Evolutionary conservation across 2,113 vertebrate species (phyloP).

Genomic region (Syngnathoides biaculeatus): DNA sequence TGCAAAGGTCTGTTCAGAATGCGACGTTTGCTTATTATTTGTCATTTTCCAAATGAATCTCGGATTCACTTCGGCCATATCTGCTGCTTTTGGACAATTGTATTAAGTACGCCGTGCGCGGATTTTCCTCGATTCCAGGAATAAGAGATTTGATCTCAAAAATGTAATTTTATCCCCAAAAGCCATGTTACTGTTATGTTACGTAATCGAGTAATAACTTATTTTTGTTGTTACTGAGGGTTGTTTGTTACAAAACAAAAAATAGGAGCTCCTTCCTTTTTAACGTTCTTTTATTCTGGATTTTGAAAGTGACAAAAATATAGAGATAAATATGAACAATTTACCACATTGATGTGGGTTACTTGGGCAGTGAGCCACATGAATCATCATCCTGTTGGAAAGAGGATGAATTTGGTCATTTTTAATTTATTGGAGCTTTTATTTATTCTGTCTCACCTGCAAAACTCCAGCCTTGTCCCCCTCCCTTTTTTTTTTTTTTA

Average conservation of each 20-base stretch:
- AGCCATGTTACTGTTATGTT: conserved; percentile 9
- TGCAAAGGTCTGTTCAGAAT: neutral
- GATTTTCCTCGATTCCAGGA: neutral
- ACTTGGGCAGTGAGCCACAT: neutral
- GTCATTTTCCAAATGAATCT: no score
- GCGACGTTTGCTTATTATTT: neutral
- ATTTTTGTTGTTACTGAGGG: neutral
- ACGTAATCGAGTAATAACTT: neutral
- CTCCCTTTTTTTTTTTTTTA: neutral
- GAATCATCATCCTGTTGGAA: neutral
- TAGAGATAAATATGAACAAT: neutral
- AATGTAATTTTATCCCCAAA: neutral
- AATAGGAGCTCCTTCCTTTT: neutral
- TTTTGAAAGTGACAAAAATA: neutral
- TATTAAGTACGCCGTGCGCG: neutral
- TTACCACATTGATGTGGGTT: neutral
- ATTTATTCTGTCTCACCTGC: conserved; percentile 12
- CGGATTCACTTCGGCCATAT: neutral
- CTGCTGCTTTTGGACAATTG: neutral
- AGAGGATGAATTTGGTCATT: neutral
- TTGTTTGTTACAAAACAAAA: neutral
- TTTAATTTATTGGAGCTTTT: conserved; percentile 15
- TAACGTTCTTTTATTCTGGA: neutral
- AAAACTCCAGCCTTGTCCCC: neutral
- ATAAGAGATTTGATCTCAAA: neutral